A percentile compares a stretch with the other conserved stretches of the same genome.
These are phyloP conservation scores for Didymodactylos carnosus DNA, from an alignment of 2,888 invertebrate species.

Conservation along the genomic window DNA sequence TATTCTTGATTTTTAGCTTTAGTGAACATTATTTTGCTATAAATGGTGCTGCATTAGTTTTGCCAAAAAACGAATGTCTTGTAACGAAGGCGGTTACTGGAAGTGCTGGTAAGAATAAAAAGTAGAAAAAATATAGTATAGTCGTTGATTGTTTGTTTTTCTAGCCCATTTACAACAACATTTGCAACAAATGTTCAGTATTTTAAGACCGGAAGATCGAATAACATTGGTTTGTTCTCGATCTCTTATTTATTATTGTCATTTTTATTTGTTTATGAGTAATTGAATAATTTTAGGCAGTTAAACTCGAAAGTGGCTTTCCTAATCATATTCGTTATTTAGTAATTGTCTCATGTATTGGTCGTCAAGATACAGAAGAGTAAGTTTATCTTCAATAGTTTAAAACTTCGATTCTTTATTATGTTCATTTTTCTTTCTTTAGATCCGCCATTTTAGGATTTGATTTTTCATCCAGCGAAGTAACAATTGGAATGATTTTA, in stretches of 20 bases:
- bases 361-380: neutral
- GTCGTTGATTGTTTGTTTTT: neutral
- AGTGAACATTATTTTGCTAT: too few species aligned
- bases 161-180: neutral
- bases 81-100: neutral
- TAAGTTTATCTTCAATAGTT: neutral
- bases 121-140: neutral
- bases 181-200: neutral
- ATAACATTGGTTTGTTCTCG: neutral
- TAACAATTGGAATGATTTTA: neutral
- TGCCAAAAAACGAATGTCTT: neutral
- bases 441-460: neutral
- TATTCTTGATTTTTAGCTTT: too few species aligned
- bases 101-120: neutral
- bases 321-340: neutral
- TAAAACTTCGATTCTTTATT: too few species aligned
- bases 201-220: neutral
- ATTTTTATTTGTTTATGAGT: neutral
- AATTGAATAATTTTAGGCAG: neutral
- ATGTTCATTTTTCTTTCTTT: too few species aligned
- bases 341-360: neutral
- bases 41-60: too few species aligned
- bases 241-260: neutral
- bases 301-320: neutral
- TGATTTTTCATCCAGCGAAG: neutral